A percentile compares a stretch with the other conserved stretches of the same genome.
Conservation (phyloP, 2,888 invertebrate species). For the Periphyllus acericola region DNA sequence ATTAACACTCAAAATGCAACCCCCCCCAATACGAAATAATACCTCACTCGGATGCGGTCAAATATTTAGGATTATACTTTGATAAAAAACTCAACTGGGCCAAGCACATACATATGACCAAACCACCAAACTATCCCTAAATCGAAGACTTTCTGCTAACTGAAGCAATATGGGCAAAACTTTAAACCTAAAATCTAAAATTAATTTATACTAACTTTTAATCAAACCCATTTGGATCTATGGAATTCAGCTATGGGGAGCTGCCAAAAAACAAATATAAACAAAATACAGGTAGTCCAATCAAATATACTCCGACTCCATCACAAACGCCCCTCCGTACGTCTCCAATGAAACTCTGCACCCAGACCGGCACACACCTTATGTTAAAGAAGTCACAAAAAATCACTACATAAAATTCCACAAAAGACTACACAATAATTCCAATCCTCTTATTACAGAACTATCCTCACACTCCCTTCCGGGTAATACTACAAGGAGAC, state of each 20-base stretch:
- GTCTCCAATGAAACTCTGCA: slow-evolving; percentile 38
- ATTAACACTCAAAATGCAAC: slow-evolving; percentile 20
- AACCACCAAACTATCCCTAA: slow-evolving; percentile 12
- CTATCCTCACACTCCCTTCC: no score
- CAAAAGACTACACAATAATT: no score
- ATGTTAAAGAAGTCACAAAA: slow-evolving; percentile 23
- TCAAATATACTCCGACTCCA: slow-evolving; percentile 28
- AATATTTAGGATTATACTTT: no score
- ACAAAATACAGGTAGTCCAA: slow-evolving; percentile 32
- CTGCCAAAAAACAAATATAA: slow-evolving; percentile 54
- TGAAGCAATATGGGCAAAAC: background rate
- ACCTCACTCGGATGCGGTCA: slow-evolving; percentile 15
- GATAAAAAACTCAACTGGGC: no score
- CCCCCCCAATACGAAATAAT: slow-evolving; percentile 25
- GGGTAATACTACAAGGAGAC: no score
- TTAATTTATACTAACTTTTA: slow-evolving; percentile 9
- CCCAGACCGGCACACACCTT: slow-evolving; percentile 17
- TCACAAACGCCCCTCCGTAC: no score
- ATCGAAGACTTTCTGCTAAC: background rate
- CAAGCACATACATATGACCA: slow-evolving; percentile 17
- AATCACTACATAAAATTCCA: no score
- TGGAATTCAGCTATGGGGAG: slow-evolving; percentile 63
- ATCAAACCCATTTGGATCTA: slow-evolving; percentile 62
- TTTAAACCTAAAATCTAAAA: slow-evolving; percentile 67
- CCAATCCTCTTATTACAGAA: no score